Percentiles rank a stretch among this genome's conserved stretches.
These are phyloP conservation scores for Macrosoma leucophasiata DNA, from an alignment of 2,888 invertebrate genomes.

Conservation along the genomic window DNA sequence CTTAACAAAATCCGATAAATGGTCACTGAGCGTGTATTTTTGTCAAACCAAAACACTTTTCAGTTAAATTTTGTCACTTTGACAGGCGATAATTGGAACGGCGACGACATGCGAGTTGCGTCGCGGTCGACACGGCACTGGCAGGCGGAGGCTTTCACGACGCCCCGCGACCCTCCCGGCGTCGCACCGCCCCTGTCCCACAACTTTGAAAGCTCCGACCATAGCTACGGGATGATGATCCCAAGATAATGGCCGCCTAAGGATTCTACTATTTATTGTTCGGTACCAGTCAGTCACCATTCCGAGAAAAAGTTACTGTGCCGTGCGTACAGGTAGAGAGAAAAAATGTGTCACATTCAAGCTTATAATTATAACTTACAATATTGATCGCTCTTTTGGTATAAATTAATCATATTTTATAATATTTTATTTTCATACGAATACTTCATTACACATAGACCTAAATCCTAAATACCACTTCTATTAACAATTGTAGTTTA, in stretches of 20 bases:
- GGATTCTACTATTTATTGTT: constrained; percentile 71
- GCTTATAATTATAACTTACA: too few species aligned
- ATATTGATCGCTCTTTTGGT: too few species aligned
- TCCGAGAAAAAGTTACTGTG: constrained; percentile 37
- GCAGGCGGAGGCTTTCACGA: constrained; percentile 62
- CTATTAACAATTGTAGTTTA: too few species aligned
- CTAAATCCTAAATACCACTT: too few species aligned
- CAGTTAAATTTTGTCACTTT: constrained; percentile 54
- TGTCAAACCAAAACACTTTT: constrained; percentile 40
- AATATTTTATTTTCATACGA: too few species aligned
- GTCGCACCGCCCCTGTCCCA: constrained; percentile 45
- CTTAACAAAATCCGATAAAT: constrained; percentile 8
- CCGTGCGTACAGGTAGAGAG: background rate
- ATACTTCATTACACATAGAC: too few species aligned
- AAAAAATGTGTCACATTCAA: constrained; percentile 4
- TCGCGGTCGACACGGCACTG: constrained; percentile 64
- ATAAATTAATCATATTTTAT: too few species aligned
- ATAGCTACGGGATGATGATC: constrained; percentile 66
- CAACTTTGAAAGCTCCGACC: constrained; percentile 66
- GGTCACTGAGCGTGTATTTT: too few species aligned
- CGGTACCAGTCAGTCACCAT: constrained; percentile 53
- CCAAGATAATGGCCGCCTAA: constrained; percentile 69
- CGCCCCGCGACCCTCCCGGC: constrained; percentile 53
- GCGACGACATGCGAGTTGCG: constrained; percentile 53
- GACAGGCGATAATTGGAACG: constrained; percentile 35